Base-by-base conservation (phyloP, 2,797 vertebrate genomes). In the Scolopax rusticola region DNA sequence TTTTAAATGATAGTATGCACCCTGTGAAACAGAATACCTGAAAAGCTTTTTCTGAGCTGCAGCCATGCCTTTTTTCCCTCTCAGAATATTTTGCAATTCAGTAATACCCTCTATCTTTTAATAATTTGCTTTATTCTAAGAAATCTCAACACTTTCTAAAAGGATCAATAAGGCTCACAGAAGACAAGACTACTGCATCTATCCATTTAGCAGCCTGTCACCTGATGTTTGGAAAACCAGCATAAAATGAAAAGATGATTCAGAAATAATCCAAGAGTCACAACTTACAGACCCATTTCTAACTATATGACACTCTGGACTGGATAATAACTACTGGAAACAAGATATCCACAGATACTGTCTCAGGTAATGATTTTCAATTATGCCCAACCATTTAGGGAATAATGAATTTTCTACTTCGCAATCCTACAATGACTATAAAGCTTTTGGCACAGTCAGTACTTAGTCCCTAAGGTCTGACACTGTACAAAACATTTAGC, bases 361-460 rank as follows among this genome's bases (percentile, higher is more conserved):
- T 19, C 8, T 48, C 20, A 79, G 6, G 14, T 12, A 67, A 12
- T 48, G 20, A 80, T 15, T 67, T 15, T 64, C 28, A 63, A 9
- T 50, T 57, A 63, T n/a, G 12, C 10, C 36, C 70, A 67, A 63
- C 59, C 60, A 85, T 30, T 76, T 47, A 85, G 14, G 4, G 3
- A 68, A 74, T 21, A 70, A 71, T 33, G 7, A 59, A n/a, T 73
- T 77, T 87, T 90, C 27, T 47, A 5, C 1, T 64, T 74, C 5
- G 4, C 9, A 77, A 3, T 43, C n/a, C 6, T 60, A 32, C 0
- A 0, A 83, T 25, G 38, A 79, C 9, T 38, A 2, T 7, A 71
- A 41, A 19, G 13, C 14, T 85, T 73, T 76, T 51, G 24, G 11
- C 13, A 56, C 28, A 91, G 43, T 48, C 38, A 89, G 6, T 45